phyloP scores from a whole-genome alignment of 1,140 invertebrate species.

The Andrena cerasifolii region DNA sequence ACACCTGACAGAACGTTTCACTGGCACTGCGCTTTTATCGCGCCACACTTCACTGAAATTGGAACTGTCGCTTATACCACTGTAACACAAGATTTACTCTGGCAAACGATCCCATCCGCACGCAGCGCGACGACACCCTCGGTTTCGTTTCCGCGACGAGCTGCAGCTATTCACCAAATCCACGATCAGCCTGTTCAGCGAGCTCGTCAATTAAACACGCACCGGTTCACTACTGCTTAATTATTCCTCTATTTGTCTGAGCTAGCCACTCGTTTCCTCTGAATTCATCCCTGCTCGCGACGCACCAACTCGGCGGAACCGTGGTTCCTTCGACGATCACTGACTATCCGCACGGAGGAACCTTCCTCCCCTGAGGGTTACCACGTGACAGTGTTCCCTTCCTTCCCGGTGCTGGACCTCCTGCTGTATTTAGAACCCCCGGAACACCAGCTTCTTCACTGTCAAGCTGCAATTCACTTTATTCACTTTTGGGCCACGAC shows the following conservation, averaged over 20 bases:
- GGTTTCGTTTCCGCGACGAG: neutral
- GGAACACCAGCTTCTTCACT: neutral
- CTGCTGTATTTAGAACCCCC: neutral
- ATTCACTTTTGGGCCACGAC: slow-evolving; percentile 17
- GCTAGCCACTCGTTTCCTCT: neutral
- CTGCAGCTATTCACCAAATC: slow-evolving; percentile 2
- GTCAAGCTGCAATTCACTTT: too few relatives aligned
- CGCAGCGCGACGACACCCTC: neutral
- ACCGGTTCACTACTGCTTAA: slow-evolving; percentile 13
- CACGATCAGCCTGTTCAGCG: slow-evolving; percentile 13
- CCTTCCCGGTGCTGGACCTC: too few relatives aligned
- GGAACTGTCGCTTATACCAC: slow-evolving; percentile 17
- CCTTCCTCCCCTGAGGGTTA: neutral
- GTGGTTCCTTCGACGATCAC: neutral
- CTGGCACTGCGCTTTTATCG: slow-evolving; percentile 17
- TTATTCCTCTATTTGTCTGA: neutral
- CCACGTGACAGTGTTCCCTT: slow-evolving; percentile 52
- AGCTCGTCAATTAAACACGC: slow-evolving; percentile 23
- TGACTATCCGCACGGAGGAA: neutral
- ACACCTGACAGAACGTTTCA: slow-evolving; percentile 33
- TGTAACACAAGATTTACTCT: slow-evolving; percentile 26
- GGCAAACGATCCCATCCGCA: slow-evolving; percentile 7
- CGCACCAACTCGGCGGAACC: neutral
- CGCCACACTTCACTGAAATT: slow-evolving; percentile 33
- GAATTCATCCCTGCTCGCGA: neutral